Percentiles rank a stretch among this genome's conserved stretches.
phyloP scores from a whole-genome alignment of 2,888 invertebrate genomes.

The Machimus rusticus region DNA sequence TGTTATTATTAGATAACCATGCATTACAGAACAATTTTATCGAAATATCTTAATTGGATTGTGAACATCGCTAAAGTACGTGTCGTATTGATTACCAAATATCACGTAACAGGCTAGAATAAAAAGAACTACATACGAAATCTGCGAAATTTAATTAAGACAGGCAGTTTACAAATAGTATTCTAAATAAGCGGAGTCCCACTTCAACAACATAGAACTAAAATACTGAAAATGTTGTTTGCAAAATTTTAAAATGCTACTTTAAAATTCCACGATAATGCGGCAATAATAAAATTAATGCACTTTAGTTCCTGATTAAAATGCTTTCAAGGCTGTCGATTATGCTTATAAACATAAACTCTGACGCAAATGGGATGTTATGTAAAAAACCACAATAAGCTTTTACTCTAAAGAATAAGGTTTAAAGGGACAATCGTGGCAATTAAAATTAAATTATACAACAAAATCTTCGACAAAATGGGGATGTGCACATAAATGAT shows the following conservation, averaged over 20 bases:
- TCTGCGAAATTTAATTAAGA: not conserved
- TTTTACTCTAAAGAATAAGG: not conserved
- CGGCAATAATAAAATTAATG: not conserved
- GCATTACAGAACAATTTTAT: not conserved
- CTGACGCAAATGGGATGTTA: not conserved
- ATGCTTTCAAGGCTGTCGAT: not conserved
- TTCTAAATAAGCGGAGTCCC: not conserved
- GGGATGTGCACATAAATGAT: not conserved
- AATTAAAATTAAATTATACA: not conserved
- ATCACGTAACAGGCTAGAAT: not conserved
- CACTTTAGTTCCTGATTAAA: not conserved
- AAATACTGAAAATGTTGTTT: not conserved
- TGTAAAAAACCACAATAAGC: not conserved
- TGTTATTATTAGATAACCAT: not conserved
- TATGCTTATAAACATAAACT: not conserved
- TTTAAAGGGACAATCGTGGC: not conserved
- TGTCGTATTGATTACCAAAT: not conserved
- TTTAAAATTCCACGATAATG: not conserved
- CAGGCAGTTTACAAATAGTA: not conserved
- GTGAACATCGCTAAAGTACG: not conserved
- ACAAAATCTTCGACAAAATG: not conserved
- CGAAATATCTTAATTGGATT: not conserved
- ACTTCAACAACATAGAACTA: not conserved
- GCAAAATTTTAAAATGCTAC: not conserved
- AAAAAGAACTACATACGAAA: not conserved